Percentiles rank a stretch among this genome's conserved stretches.
These are phyloP conservation scores for Hoplias malabaricus DNA, from an alignment of 2,113 vertebrate genomes.

Conservation along the genomic window DNA sequence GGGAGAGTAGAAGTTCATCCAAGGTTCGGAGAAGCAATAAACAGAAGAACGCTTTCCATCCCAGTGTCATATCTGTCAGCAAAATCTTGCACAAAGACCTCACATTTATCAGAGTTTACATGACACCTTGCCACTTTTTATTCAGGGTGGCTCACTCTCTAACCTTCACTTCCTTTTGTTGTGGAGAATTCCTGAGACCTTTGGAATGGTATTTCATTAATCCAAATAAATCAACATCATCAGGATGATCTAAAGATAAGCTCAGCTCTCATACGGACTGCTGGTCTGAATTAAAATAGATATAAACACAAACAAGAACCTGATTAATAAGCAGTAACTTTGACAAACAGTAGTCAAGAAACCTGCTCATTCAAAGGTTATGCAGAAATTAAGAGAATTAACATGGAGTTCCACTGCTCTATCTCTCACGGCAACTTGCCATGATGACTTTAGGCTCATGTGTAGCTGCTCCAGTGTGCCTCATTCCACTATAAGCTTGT, in stretches of 20 bases:
- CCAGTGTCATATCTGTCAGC: not conserved
- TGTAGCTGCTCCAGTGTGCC: too few relatives aligned
- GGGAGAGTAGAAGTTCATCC: constrained; percentile 8
- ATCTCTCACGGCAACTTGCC: too few relatives aligned
- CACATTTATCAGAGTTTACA: not conserved
- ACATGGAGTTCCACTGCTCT: too few relatives aligned
- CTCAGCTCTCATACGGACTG: too few relatives aligned
- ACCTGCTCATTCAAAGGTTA: too few relatives aligned
- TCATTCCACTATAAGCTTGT: too few relatives aligned
- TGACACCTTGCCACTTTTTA: not conserved
- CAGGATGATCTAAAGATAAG: not conserved
- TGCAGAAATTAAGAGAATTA: too few relatives aligned
- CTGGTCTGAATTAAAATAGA: too few relatives aligned
- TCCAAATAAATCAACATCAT: too few relatives aligned
- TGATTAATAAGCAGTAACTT: not conserved
- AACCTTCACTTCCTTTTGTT: not conserved
- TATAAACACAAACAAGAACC: not conserved
- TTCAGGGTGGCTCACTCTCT: not conserved
- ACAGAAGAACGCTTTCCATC: not conserved
- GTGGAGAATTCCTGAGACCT: not conserved
- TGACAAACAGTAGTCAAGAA: not conserved
- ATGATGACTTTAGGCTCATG: too few relatives aligned
- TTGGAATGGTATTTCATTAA: not conserved
- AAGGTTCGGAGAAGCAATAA: not conserved
- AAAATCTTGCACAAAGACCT: not conserved